Base-by-base conservation (phyloP, 2,888 invertebrate genomes). In the Drosophila merina region DNA sequence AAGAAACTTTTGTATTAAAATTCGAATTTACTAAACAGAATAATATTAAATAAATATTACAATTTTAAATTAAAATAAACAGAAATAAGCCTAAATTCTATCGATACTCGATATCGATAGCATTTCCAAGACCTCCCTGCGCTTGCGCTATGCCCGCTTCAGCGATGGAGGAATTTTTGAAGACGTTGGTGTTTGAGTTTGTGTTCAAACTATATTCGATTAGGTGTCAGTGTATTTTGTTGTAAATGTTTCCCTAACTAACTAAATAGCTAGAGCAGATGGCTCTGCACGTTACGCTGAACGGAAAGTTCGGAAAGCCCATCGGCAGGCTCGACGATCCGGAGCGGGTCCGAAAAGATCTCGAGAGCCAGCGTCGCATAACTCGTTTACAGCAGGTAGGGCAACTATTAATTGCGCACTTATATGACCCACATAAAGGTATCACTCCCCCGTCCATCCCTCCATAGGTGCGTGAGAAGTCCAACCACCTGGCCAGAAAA, bases 261-360 rank as follows among this genome's bases (percentile, higher is more conserved):
- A 25, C 7, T 45, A 12, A 28, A 68, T 54, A 54, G 62, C 60
- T 50, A 28, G 47, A 54, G 51, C 63, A 31, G 57, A 94, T 94
- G 94, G 94, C 94, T 50, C 93, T 94, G 74, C 93, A 94, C 89
- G 93, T 94, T 55, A 93, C 93, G 10, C 93, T 94, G 6, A 92
- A 91, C 82, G 93, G 93, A 28, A 94, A 93, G 89, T 93, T 93
- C 48, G 90, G 90, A 30, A 92, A 92, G 44, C 93, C 77, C 30
- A 51, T 71, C 36, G 56, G 59, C 40, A 59, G 79, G 30, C 64
- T 89, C 0, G 70, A 70, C 20, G 93, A 94, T 89, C 88, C 92
- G 4, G 93, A 94, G 75, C 90, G 91, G 59, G 89, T 92, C 0
- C 93, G 92, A 84, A 93, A 93, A 87, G 93, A 93, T 78, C 93